A percentile compares a stretch with the other conserved stretches of the same genome.
phyloP scores from a whole-genome alignment of 2,888 invertebrate species.

The Scaptomyza caliginosa region DNA sequence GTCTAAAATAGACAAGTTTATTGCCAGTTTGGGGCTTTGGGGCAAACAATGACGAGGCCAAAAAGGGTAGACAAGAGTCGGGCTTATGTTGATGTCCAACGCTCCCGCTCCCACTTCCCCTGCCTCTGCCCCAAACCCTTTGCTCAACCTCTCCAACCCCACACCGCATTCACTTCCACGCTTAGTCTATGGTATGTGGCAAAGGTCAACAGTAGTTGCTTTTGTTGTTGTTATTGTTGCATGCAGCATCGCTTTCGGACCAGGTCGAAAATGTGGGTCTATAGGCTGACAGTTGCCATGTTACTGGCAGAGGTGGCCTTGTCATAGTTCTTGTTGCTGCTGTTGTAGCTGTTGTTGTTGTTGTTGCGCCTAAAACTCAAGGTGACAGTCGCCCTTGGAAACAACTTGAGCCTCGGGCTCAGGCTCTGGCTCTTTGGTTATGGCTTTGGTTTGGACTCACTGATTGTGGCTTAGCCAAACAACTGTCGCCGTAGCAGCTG shows the following conservation, averaged over 20 bases:
- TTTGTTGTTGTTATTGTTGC: slow-evolving; percentile 24
- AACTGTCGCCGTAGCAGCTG: slow-evolving; percentile 36
- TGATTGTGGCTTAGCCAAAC: slow-evolving; percentile 19
- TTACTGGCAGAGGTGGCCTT: slow-evolving; percentile 40
- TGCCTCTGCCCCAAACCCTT: neutral
- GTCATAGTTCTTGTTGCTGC: slow-evolving; percentile 29
- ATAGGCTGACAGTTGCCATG: slow-evolving; percentile 57
- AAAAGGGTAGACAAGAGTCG: slow-evolving; percentile 71
- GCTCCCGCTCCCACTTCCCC: neutral
- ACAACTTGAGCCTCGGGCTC: slow-evolving; percentile 49
- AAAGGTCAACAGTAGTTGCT: slow-evolving; percentile 56
- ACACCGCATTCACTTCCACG: neutral
- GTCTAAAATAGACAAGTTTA: slow-evolving; percentile 75
- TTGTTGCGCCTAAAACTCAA: slow-evolving; percentile 35
- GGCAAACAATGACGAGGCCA: slow-evolving; percentile 77
- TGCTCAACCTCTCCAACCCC: too few relatives aligned
- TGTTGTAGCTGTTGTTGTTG: slow-evolving; percentile 15
- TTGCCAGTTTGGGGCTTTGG: slow-evolving; percentile 73
- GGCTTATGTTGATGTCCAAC: slow-evolving; percentile 42
- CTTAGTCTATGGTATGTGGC: slow-evolving; percentile 16
- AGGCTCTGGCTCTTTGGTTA: neutral
- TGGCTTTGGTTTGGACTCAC: neutral
- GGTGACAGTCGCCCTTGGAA: slow-evolving; percentile 42
- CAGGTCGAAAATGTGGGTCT: slow-evolving; percentile 49
- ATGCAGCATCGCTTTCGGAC: slow-evolving; percentile 28